Percentiles rank a stretch among this genome's conserved stretches.
These are phyloP conservation scores for Axea sp. DNA, from an alignment of 2,888 invertebrate species.

Conservation along the genomic window DNA sequence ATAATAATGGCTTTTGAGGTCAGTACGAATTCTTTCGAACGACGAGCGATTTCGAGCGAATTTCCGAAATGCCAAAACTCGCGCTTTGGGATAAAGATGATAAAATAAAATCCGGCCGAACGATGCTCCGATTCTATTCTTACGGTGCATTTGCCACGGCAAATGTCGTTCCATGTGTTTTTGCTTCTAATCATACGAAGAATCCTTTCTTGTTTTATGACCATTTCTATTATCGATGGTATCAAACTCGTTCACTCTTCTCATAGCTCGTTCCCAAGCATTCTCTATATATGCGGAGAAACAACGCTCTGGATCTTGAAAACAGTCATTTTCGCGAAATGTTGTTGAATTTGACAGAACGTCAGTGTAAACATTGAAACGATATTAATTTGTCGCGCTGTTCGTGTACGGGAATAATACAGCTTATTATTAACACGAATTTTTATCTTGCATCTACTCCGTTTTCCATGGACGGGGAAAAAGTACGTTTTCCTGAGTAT, in stretches of 20 bases:
- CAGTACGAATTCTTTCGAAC: conserved; percentile 1
- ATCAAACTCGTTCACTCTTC: conserved; percentile 1
- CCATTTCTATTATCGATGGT: conserved; percentile 6
- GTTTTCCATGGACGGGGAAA: too few relatives aligned
- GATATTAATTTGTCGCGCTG: too few relatives aligned
- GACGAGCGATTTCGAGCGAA: conserved; percentile 17
- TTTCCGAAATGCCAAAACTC: conserved; percentile 21
- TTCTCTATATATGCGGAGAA: conserved; percentile 1
- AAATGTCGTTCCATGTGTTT: conserved; percentile 20
- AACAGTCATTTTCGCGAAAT: too few relatives aligned
- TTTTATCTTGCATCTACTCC: too few relatives aligned
- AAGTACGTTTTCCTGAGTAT: too few relatives aligned
- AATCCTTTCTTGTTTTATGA: conserved; percentile 4
- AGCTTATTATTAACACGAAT: too few relatives aligned
- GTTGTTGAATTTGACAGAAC: too few relatives aligned
- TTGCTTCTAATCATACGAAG: conserved; percentile 20
- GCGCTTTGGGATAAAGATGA: conserved; percentile 13
- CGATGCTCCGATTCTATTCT: conserved; percentile 5
- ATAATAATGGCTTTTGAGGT: neutral
- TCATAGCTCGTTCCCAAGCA: neutral
- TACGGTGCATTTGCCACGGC: conserved; percentile 11
- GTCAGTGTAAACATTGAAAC: too few relatives aligned
- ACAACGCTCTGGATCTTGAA: too few relatives aligned
- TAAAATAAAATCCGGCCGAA: conserved; percentile 24
- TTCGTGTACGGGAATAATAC: too few relatives aligned